Conservation (phyloP, 2,797 vertebrate genomes). For the Picus viridis region DNA sequence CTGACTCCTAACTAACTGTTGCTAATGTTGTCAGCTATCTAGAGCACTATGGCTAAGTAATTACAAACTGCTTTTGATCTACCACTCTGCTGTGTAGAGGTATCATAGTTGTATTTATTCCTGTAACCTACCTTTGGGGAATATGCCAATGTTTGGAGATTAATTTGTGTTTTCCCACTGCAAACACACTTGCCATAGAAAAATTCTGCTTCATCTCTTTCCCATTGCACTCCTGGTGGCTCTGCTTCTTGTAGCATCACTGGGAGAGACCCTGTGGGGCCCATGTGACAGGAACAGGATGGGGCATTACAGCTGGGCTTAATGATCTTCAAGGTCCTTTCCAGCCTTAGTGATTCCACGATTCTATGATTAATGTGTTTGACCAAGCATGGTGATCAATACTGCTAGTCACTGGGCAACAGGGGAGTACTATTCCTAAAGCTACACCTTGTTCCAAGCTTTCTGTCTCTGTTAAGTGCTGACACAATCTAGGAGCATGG, state of each 20-base stretch:
- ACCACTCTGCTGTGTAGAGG: background rate
- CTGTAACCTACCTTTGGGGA: background rate
- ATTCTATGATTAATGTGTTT: background rate
- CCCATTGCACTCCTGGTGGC: background rate
- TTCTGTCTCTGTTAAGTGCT: background rate
- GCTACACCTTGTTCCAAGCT: background rate
- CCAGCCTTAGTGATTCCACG: too few relatives aligned
- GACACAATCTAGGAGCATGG: background rate
- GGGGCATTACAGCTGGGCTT: background rate
- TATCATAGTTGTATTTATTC: background rate
- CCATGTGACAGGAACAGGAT: background rate
- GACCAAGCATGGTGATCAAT: background rate
- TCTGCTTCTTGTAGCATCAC: background rate
- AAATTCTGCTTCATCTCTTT: slow-evolving; percentile 22
- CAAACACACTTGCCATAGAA: background rate
- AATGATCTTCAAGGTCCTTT: too few relatives aligned
- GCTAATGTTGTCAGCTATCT: background rate
- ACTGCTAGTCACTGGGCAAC: background rate
- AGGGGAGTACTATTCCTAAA: background rate
- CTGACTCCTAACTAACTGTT: background rate
- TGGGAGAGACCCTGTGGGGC: background rate
- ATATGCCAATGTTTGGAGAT: background rate
- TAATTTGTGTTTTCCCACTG: background rate
- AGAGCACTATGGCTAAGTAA: background rate
- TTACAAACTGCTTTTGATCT: background rate